Percentiles rank a stretch among this genome's conserved stretches.
phyloP scores from a whole-genome alignment of 2,113 vertebrate species.

The Equus quagga region DNA sequence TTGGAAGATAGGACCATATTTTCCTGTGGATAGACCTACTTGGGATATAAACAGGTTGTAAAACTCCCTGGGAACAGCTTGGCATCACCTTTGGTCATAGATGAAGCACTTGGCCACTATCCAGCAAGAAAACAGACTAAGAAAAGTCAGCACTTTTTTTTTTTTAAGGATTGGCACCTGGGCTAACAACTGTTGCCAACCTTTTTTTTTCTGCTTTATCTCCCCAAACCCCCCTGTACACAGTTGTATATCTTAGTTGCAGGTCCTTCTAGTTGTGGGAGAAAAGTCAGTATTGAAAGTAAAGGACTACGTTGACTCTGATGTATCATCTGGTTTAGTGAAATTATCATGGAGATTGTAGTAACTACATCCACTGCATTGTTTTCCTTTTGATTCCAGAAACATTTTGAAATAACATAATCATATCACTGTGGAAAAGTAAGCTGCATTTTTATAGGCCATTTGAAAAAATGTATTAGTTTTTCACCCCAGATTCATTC shows the following conservation, averaged over 20 bases:
- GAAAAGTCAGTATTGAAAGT: not conserved
- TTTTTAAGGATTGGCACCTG: too few relatives aligned
- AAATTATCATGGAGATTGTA: not conserved
- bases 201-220: too few relatives aligned
- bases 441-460: not conserved
- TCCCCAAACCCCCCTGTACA: too few relatives aligned
- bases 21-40: not conserved
- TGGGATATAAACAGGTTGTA: not conserved
- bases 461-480: not conserved
- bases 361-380: not conserved
- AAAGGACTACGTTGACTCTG: not conserved
- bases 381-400: not conserved
- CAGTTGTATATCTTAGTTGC: too few relatives aligned
- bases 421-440: not conserved
- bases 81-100: not conserved
- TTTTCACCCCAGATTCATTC: not conserved
- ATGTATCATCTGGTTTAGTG: not conserved
- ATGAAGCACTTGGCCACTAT: not conserved
- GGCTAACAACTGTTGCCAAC: too few relatives aligned
- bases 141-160: not conserved
- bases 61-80: not conserved
- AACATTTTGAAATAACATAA: not conserved
- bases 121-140: not conserved
- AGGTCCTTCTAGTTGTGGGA: too few relatives aligned
- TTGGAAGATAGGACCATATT: not conserved